Base-by-base conservation (phyloP, 2,888 invertebrate species). In the Argyresthia goedartella region DNA sequence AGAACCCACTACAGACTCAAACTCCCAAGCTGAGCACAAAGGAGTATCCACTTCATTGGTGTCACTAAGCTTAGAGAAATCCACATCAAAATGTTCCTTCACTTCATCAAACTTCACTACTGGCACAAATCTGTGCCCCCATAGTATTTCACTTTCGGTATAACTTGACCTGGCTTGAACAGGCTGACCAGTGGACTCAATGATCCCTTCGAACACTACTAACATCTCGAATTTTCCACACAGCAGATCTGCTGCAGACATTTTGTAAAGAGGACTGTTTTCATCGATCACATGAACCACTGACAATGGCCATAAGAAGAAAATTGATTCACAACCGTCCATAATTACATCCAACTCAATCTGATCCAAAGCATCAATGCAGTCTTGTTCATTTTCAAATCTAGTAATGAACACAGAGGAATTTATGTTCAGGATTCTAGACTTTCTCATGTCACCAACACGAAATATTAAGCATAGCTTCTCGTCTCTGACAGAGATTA, bases 301-400 rank as follows among this genome's bases (percentile, higher is more conserved):
- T 8, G 96, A 94, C 71, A 96, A 92, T 0, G 99, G 99, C 99
- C 98, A 99, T 55, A 99, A 93, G 69, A 99, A 95, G 81, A 99
- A 98, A 6, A 98, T 88, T 8, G 96, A 93, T 57, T 94, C 93
- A 62, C 95, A 95, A 25, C 94, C 95, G 66, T 97, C 95, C n/a
- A 92, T 90, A 59, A 90, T 89, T 0, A 92, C 88, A 53, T 88
- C 81, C 35, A 97, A 77, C 67, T 96, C 95, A 39, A 93, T 92
- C 69, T 97, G 96, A 69, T 94, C 93, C 65, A 93, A 93, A 6
- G 91, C 91, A 63, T 96, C 87, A 48, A 58, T 58, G 69, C 95
- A 93, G 1, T 94, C 93, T 71, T 96, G 95, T 66, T 92, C 91
- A 0, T 25, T 25, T 25, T 96, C 61, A 42, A 92, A 91, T 58